Evolutionary conservation across 2,797 vertebrate genomes (phyloP), one percentile per base, ranked within the genome.

Genomic region (Geotrypetes seraphini): DNA sequence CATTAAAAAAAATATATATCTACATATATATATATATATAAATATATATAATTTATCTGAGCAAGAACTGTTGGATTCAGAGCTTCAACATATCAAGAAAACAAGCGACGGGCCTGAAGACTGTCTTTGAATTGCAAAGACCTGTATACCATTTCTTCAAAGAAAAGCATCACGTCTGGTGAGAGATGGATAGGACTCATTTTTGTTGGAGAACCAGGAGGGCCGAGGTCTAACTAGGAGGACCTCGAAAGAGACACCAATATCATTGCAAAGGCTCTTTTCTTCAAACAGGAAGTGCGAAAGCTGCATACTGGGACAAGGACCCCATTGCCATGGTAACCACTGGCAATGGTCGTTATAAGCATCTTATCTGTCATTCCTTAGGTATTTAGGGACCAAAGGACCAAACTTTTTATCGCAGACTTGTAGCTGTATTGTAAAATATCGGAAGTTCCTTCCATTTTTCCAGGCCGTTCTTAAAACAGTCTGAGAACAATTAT

Each of bases 311-410:
- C 78, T 86, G 63, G 66, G 79, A 78, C 84, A 88, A 78, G 83
- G 84, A 86, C 79, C 83, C 63, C 4, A 83, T 87, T 91, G 86
- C 84, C 73, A 80, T 71, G 34, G 57, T 79, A 73, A 83, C 69
- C 69, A 76, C 83, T 85, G 83, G 88, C 85, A 83, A 81, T 79
- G 66, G 79, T 88, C 82, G 77, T 83, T 80, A 76, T 79, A 82
- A 75, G 84, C 92, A 87, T 93, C 86, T 91, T 86, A 88, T 87
- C 85, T 89, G 88, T 95, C 92, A 98, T 97, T 97, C 94, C 94
- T 97, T 95, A 92, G 90, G 90, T 96, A 91, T 92, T 93, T 96
- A 95, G 93, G 94, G 92, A 97, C 94, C 93, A 98, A 97, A 97
- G 89, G 92, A 97, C 92, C 93, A 96, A 97, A 96, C 91, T 81